Percentiles rank a stretch among this genome's conserved stretches.
phyloP scores from a whole-genome alignment of 2,888 invertebrate genomes.

The Margaritifera margaritifera region DNA sequence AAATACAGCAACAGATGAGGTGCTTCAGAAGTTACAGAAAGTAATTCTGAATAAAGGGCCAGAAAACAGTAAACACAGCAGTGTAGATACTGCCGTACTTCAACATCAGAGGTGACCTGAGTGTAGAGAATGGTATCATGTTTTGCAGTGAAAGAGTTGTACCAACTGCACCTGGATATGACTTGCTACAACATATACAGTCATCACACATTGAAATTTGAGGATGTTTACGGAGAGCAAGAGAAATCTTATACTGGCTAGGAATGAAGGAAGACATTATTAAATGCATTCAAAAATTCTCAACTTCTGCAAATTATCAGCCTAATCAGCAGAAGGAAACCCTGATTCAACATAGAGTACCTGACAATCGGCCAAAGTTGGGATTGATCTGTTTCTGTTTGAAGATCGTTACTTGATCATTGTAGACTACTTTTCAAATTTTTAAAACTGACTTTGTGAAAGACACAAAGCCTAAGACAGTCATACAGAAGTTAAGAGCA shows the following conservation, averaged over 20 bases:
- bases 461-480: neutral
- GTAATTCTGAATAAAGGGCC: conserved; percentile 26
- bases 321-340: no score
- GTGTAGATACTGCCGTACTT: conserved; percentile 13
- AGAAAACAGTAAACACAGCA: neutral
- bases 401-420: conserved; percentile 9
- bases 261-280: conserved; percentile 1
- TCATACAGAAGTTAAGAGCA: conserved; percentile 2
- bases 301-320: no score
- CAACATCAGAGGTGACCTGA: conserved; percentile 22
- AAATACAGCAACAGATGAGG: conserved; percentile 13
- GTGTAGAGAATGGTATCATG: conserved; percentile 13
- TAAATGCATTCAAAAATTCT: no score
- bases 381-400: conserved; percentile 8
- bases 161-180: neutral
- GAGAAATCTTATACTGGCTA: conserved; percentile 2
- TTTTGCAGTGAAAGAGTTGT: conserved; percentile 5
- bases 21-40: conserved; percentile 13
- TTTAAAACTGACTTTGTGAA: neutral
- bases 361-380: conserved; percentile 9
- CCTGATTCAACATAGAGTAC: conserved; percentile 3
- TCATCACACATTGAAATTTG: conserved; percentile 8
- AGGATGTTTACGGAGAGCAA: conserved; percentile 12
- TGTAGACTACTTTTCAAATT: conserved; percentile 11
- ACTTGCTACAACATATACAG: conserved; percentile 1